Percentiles rank a stretch among this genome's conserved stretches.
Conservation (phyloP, 1,140 invertebrate genomes). For the Pseudachorutes palmiensis region DNA sequence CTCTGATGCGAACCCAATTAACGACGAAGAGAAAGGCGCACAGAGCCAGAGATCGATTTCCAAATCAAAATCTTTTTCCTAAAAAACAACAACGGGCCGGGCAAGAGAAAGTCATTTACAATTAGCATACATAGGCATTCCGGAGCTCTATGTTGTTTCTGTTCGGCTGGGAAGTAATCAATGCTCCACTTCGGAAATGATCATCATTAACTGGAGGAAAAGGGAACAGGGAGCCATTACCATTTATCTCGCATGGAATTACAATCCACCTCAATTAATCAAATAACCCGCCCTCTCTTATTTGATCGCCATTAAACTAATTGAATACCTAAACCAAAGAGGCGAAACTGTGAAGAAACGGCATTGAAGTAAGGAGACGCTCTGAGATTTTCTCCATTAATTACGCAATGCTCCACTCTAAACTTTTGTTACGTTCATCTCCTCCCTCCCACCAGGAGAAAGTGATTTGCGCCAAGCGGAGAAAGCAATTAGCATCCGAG, state of each 20-base stretch:
- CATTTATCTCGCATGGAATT: background rate
- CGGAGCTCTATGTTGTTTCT: no score
- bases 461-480: no score
- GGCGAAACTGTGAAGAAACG: background rate
- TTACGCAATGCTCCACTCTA: no score
- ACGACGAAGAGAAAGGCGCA: background rate
- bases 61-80: conserved; percentile 17
- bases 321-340: no score
- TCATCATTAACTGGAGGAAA: background rate
- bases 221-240: background rate
- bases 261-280: background rate
- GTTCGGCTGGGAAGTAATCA: background rate
- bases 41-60: conserved; percentile 21
- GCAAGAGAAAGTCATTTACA: background rate
- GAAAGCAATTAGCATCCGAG: no score
- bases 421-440: no score
- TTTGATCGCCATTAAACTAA: conserved; percentile 28
- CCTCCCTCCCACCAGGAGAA: no score
- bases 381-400: no score
- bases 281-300: conserved; percentile 21
- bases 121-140: background rate
- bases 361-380: background rate
- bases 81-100: background rate
- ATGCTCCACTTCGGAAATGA: background rate
- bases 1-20: conserved; percentile 31